phyloP scores from a whole-genome alignment of 2,113 vertebrate species.

The Oenanthe oenanthe region DNA sequence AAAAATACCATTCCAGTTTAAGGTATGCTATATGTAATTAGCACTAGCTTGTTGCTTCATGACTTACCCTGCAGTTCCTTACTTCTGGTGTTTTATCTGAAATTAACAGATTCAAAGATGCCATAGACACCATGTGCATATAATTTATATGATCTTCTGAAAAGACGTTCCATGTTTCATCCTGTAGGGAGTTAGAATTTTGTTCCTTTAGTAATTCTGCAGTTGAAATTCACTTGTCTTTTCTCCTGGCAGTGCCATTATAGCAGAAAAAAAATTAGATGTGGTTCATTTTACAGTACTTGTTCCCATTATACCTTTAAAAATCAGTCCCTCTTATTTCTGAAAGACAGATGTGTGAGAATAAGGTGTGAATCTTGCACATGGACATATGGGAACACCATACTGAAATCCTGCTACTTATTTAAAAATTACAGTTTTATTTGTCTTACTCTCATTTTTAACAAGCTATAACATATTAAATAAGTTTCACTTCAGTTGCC shows the following conservation, averaged over 20 bases:
- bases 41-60: not conserved
- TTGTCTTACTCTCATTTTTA: not conserved
- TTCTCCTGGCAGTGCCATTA: accelerated
- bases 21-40: accelerated
- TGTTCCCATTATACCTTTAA: not conserved
- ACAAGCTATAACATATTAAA: not conserved
- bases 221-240: not conserved
- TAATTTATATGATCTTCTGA: not conserved
- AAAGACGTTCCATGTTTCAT: not conserved
- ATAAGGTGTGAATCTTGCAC: not conserved
- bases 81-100: not conserved
- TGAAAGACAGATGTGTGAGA: not conserved
- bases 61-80: not conserved
- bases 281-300: not conserved
- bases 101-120: not conserved
- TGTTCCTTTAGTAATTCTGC: not conserved
- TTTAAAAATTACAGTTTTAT: not conserved
- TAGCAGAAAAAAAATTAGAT: not conserved
- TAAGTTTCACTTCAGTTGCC: not conserved
- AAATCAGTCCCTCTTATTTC: not conserved
- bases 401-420: not conserved
- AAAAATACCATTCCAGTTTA: not conserved
- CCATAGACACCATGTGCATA: not conserved
- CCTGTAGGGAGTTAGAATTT: not conserved
- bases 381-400: not conserved